Evolutionary conservation across 1,140 invertebrate species (phyloP).

Genomic region (Tribolium madens): DNA sequence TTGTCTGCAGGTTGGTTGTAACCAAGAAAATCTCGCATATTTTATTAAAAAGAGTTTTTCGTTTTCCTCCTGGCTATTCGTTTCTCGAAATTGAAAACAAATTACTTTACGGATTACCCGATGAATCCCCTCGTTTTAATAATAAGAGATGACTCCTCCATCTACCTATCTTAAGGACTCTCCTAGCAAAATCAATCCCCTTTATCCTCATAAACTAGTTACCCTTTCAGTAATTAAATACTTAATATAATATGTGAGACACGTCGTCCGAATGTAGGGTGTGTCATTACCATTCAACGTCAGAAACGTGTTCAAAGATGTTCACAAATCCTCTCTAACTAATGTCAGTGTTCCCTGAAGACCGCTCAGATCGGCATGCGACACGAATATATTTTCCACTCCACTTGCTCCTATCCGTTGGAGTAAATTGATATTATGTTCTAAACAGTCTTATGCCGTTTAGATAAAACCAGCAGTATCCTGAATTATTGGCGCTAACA

Average conservation of each 20-base stretch:
- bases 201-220: slow-evolving; percentile 4
- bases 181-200: slow-evolving; percentile 3
- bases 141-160: neutral
- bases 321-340: slow-evolving; percentile 21
- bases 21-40: too few species aligned
- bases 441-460: slow-evolving; percentile 23
- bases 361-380: slow-evolving; percentile 42
- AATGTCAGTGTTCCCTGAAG: slow-evolving; percentile 34
- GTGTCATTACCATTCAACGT: slow-evolving; percentile 16
- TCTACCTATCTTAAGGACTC: neutral
- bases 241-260: slow-evolving; percentile 17
- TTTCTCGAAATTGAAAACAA: neutral
- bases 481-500: neutral
- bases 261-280: slow-evolving; percentile 13
- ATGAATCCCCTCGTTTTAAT: neutral
- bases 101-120: neutral
- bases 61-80: neutral
- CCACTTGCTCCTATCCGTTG: slow-evolving; percentile 13
- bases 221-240: slow-evolving; percentile 3
- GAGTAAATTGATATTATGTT: slow-evolving; percentile 35
- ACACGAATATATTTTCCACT: slow-evolving; percentile 46
- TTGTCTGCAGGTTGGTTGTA: neutral
- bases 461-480: neutral
- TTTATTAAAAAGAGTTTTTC: too few species aligned
- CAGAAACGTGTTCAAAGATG: slow-evolving; percentile 14